Base-by-base conservation (phyloP, 2,797 vertebrate species). In the Fratercula arctica region DNA sequence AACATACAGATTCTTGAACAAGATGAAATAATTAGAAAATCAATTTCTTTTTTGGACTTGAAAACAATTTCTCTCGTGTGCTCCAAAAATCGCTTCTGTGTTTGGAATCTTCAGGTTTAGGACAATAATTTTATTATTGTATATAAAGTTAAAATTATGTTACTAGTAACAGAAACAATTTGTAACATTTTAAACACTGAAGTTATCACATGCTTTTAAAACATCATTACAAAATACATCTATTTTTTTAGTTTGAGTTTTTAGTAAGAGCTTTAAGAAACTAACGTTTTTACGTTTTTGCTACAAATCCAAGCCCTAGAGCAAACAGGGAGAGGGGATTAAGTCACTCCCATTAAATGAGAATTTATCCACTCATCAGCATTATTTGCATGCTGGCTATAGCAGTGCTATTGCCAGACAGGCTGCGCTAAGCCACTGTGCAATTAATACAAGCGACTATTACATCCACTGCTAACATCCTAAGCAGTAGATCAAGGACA, bases 291-390 rank as follows among this genome's bases (percentile, higher is more conserved):
- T 82, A 53, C 28, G 37, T 87, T 93, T 92, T 66, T 82, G 81
- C 74, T 63, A 81, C 46, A 94, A 90, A 89, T 45, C 51, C 88
- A 81, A 84, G 43, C 59, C 73, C 67, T 45, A 72, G 3, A 77
- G 90, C 54, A 66, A 93, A 81, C 29, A 15, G 21, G 31, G 51
- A 93, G 63, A 67, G 4, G 26, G 35, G 63, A 85, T 95, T 94
- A 96, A 93, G 78, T 87, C 74, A 85, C 56, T 77, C 43, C 33
- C 51, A 87, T 77, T 92, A 93, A 74, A 93, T 66, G 43, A 93
- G 68, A 94, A 76, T 7, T 90, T 89, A 85, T 1, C 64, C 85
- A 85, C 67, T 82, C 77, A 54, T 70, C 77, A 87, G 63, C 9
- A 28, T 59, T 89, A 94, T 56, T 75, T 90, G 68, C 1, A 2